Evolutionary conservation across 2,797 vertebrate species (phyloP), one percentile per base, ranked within the genome.

Genomic region (Eulemur coronatus): DNA sequence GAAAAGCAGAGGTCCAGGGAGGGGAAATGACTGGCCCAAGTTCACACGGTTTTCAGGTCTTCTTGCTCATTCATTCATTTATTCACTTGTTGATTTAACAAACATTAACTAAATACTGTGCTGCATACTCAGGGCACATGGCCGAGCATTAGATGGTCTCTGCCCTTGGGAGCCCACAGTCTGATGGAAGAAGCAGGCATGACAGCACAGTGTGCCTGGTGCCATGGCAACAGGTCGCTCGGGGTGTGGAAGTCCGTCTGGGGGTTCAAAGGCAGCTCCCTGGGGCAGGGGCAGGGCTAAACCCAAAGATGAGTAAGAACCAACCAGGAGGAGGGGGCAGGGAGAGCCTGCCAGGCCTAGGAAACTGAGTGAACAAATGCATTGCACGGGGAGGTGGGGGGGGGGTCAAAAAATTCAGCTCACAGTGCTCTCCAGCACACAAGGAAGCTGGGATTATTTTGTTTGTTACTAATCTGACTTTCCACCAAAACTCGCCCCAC

Each of bases 391-490:
- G 10, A 46, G 43, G 43, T 11, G 43, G 43, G 2, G 2, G 43
- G 43, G 22, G 24, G 30, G n/a, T 52, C 50, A 57, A 79, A 70
- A 46, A 84, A 59, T 14, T 26, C n/a, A 17, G 69, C 92, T 48
- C n/a, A 1, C 11, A 28, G 55, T 1, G 13, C 1, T 2, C 59
- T 17, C 93, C 5, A 20, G 2, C 0, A 33, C 38, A 30, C n/a
- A 38, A 46, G 75, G 65, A 94, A 91, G 52, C 78, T 61, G 2
- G 20, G 30, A 88, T 82, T 92, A 69, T 55, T 69, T 70, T 93
- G 65, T 55, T 69, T 75, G 20, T 94, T 94, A 76, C 65, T 72
- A 94, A 75, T 92, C 50, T n/a, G 55, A 95, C 85, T 90, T 95
- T 80, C 63, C 57, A 89, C 65, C 63, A 65, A 67, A 91, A 79